These are phyloP conservation scores for Doryteuthis pealeii DNA, from an alignment of 1,140 invertebrate genomes.

Conservation along the genomic window DNA sequence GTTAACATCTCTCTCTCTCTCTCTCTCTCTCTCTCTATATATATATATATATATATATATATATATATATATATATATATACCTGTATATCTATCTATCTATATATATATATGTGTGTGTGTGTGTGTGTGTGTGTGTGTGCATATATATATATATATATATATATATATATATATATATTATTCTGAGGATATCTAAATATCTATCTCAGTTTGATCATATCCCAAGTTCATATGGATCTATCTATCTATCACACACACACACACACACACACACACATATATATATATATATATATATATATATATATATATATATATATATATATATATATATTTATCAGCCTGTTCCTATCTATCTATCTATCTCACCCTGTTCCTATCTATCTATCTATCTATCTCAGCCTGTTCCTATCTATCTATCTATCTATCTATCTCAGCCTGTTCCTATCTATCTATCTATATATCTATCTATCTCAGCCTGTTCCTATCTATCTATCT, in stretches of 20 bases:
- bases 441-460: too few relatives aligned
- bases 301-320: background rate
- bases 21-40: too few relatives aligned
- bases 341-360: too few relatives aligned
- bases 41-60: slow-evolving; percentile 4
- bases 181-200: background rate
- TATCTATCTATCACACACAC: too few relatives aligned
- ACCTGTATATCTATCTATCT: too few relatives aligned
- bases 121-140: background rate
- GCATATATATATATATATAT: background rate
- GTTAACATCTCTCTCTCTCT: background rate
- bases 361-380: too few relatives aligned
- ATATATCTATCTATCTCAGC: too few relatives aligned
- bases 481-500: too few relatives aligned
- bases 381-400: too few relatives aligned
- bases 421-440: too few relatives aligned
- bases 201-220: background rate
- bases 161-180: background rate
- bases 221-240: background rate
- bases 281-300: background rate
- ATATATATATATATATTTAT: too few relatives aligned
- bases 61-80: slow-evolving; percentile 4
- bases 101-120: background rate
- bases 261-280: background rate
- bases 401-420: too few relatives aligned